A percentile compares a stretch with the other conserved stretches of the same genome.
phyloP scores from a whole-genome alignment of 2,888 invertebrate genomes.

The Tillus elongatus region DNA sequence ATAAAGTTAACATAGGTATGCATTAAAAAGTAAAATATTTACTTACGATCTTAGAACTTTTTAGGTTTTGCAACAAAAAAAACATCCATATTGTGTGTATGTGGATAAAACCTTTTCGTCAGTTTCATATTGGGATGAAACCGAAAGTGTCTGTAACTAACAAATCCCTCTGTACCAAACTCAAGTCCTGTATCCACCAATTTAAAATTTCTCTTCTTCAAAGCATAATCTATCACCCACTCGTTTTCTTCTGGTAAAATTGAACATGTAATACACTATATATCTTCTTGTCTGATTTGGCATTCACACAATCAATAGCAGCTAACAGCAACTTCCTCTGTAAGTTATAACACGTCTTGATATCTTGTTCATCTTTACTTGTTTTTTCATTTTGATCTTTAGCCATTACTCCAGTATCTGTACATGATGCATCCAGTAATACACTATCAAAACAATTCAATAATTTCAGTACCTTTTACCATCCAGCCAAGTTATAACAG shows the following conservation, averaged over 20 bases:
- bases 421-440: slow-evolving; percentile 94
- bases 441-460: slow-evolving; percentile 91
- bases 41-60: too few relatives aligned
- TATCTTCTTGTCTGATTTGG: too few relatives aligned
- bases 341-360: slow-evolving; percentile 83
- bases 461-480: slow-evolving; percentile 72
- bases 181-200: slow-evolving; percentile 87
- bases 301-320: slow-evolving; percentile 94
- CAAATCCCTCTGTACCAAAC: slow-evolving; percentile 93
- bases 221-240: slow-evolving; percentile 89
- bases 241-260: slow-evolving; percentile 98
- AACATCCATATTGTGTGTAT: slow-evolving; percentile 98
- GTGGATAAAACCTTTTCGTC: slow-evolving; percentile 90
- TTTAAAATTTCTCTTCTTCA: slow-evolving; percentile 89
- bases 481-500: slow-evolving; percentile 81
- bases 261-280: too few relatives aligned
- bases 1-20: too few relatives aligned
- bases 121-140: slow-evolving; percentile 87
- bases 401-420: slow-evolving; percentile 94
- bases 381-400: slow-evolving; percentile 97
- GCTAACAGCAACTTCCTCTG: slow-evolving; percentile 87
- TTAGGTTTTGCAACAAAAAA: slow-evolving; percentile 98
- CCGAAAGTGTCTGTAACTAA: slow-evolving; percentile 72
- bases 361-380: slow-evolving; percentile 79
- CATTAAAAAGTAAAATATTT: too few relatives aligned